Base-by-base conservation (phyloP, 2,113 vertebrate genomes). In the Xenopus laevis region DNA sequence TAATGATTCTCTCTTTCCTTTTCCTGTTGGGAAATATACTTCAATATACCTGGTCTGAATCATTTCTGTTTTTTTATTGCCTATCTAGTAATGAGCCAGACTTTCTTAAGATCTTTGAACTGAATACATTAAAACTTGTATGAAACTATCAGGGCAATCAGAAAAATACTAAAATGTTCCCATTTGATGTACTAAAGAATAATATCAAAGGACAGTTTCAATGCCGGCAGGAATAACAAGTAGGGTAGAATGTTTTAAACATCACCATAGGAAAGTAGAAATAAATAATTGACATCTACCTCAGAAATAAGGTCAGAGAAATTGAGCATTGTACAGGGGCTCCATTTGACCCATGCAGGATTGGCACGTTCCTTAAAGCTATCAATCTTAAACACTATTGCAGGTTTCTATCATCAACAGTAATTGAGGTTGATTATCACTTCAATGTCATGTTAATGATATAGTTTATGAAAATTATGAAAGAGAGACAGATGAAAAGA, bases 151-250 rank as follows among this genome's bases (percentile, higher is more conserved):
- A 76, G 74, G 74, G 74, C 74, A 76, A 76, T 76, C 74, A 76
- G 69, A 76, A 63, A 76, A 76, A 76, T 76, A 76, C 74, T 76
- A 76, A 76, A 76, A 76, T 76, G 74, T 70, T 76, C 74, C 74
- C 74, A 76, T 76, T 76, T 76, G 74, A 76, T 76, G 74, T 76
- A 76, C 74, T 76, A 76, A 69, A 76, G 74, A 76, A 76, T 76
- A 76, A 76, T 76, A 76, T 76, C 74, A 76, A 76, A 76, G 74
- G 74, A 76, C 74, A 76, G 74, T 63, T 68, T 47, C 74, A 63
- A 70, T 76, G 74, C 74, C 66, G 46, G 59, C 58, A 76, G 66
- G 74, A 76, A 76, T 76, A 76, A 76, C 74, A 76, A 76, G 74
- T 76, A 76, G 67, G 74, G 59, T 64, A 20, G 67, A 70, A 76